Conservation (phyloP, 2,888 invertebrate genomes). For the Halictus quadricinctus region DNA sequence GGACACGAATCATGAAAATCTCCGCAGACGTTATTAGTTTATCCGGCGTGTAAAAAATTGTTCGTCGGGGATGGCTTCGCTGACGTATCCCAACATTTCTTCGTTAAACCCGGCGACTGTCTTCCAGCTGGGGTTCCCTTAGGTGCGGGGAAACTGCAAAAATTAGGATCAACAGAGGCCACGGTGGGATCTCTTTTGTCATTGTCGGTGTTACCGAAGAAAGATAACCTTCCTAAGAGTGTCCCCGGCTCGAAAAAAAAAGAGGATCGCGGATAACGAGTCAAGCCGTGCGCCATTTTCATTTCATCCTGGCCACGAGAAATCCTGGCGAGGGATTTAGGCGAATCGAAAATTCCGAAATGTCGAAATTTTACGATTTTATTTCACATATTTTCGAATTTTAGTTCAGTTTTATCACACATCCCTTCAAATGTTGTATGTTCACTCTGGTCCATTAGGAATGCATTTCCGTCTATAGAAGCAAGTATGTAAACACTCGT, state of each 20-base stretch:
- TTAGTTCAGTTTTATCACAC: no score
- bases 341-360: background rate
- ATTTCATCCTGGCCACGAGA: slow-evolving; percentile 20
- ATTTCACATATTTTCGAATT: no score
- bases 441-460: no score
- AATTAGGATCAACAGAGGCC: slow-evolving; percentile 79
- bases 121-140: slow-evolving; percentile 55
- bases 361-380: background rate
- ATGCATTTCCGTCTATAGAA: no score
- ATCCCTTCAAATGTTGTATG: no score
- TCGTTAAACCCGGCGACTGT: slow-evolving; percentile 40
- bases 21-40: background rate
- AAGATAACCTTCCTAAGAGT: slow-evolving; percentile 58
- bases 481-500: no score
- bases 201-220: slow-evolving; percentile 78
- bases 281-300: slow-evolving; percentile 19
- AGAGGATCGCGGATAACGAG: slow-evolving; percentile 46
- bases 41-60: background rate
- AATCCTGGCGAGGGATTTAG: background rate
- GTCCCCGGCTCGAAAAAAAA: slow-evolving; percentile 38
- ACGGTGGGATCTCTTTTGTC: slow-evolving; percentile 73
- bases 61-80: background rate
- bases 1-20: background rate
- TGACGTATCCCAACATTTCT: slow-evolving; percentile 55
- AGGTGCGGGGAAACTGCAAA: slow-evolving; percentile 72